A percentile compares a stretch with the other conserved stretches of the same genome.
Evolutionary conservation across 2,888 invertebrate genomes (phyloP).

Genomic region (Eudasyphora cyanicolor): DNA sequence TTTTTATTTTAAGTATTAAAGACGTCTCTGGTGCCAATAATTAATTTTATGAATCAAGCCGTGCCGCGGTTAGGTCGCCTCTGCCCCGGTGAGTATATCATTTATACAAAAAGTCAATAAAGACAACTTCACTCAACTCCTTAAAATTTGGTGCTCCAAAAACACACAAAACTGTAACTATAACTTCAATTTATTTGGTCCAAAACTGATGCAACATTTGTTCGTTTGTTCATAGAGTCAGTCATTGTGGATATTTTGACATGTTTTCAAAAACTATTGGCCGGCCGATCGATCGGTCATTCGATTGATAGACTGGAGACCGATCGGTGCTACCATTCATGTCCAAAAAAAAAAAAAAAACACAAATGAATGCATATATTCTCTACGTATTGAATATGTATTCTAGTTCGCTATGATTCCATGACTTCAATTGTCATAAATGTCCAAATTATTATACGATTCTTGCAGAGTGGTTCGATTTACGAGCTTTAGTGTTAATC

Average conservation of each 20-base stretch:
- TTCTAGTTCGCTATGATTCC: slow-evolving; percentile 5
- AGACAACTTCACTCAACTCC: background rate
- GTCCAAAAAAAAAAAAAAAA: background rate
- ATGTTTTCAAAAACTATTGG: background rate
- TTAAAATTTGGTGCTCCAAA: slow-evolving; percentile 17
- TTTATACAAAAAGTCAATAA: background rate
- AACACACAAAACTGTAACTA: slow-evolving; percentile 10
- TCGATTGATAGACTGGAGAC: background rate
- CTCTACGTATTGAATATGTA: too few relatives aligned
- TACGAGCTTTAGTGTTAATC: background rate
- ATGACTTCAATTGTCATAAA: slow-evolving; percentile 17
- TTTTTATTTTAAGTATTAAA: too few relatives aligned
- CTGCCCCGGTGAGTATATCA: background rate
- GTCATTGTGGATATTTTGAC: background rate
- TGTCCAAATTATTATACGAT: background rate
- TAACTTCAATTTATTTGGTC: slow-evolving; percentile 4
- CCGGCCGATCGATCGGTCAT: background rate
- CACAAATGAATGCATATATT: too few relatives aligned
- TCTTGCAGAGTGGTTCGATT: background rate
- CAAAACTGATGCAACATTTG: background rate
- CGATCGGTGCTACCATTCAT: background rate
- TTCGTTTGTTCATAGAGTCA: background rate
- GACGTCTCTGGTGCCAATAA: too few relatives aligned
- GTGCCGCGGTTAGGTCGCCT: background rate
- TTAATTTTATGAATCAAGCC: too few relatives aligned